phyloP scores from a whole-genome alignment of 2,113 vertebrate genomes.

The Beaufortia kweichowensis region DNA sequence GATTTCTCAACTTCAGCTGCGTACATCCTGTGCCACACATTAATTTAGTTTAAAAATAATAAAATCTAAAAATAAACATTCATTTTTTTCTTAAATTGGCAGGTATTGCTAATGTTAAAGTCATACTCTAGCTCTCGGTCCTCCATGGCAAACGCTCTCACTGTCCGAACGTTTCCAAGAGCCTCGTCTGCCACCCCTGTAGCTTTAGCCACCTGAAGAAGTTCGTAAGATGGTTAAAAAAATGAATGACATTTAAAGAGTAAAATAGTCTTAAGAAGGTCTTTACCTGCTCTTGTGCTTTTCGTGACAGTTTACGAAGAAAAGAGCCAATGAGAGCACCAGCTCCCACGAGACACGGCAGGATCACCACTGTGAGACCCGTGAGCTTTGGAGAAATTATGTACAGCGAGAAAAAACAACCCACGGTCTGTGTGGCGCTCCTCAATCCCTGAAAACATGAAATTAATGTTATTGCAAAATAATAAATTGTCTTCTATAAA shows the following conservation, averaged over 20 bases:
- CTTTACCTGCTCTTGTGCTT: slow-evolving; percentile 89
- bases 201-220: slow-evolving; percentile 84
- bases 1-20: slow-evolving; percentile 83
- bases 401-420: slow-evolving; percentile 89
- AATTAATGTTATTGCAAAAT: neutral
- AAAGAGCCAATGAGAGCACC: slow-evolving; percentile 84
- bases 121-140: slow-evolving; percentile 77
- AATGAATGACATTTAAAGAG: neutral
- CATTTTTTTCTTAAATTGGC: too few species aligned
- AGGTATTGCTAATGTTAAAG: too few species aligned
- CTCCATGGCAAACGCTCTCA: slow-evolving; percentile 95
- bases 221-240: neutral
- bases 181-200: slow-evolving; percentile 88
- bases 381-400: slow-evolving; percentile 91
- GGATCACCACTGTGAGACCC: slow-evolving; percentile 78
- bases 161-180: slow-evolving; percentile 87
- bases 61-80: too few species aligned
- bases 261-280: neutral
- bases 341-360: slow-evolving; percentile 80
- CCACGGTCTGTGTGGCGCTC: slow-evolving; percentile 84
- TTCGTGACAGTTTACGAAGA: slow-evolving; percentile 85
- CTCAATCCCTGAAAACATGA: slow-evolving; percentile 79
- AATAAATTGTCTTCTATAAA: too few species aligned
- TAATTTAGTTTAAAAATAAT: too few species aligned
- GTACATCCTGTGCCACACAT: slow-evolving; percentile 74